Base-by-base conservation (phyloP, 2,113 vertebrate genomes). In the Petromus typicus region DNA sequence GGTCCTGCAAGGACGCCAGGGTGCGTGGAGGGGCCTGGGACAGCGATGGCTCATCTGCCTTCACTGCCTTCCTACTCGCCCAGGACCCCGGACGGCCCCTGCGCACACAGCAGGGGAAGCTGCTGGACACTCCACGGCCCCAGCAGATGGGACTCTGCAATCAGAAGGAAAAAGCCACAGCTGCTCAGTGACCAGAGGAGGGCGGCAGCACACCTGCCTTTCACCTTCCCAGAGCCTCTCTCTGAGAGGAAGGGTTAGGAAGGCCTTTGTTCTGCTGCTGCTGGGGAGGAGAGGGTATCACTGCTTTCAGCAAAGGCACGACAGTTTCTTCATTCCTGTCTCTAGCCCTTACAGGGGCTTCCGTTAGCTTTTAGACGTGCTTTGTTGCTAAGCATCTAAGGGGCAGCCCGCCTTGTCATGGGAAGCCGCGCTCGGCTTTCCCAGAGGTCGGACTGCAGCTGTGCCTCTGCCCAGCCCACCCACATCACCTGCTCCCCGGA, bases 151-250 rank as follows among this genome's bases (percentile, higher is more conserved):
- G 11, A 5, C 9, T 43, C 4, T 0, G n/a, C 4, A 0, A 34
- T 18, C 40, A 34, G 89, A 81, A 40, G 57, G 76, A 84, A 75
- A 9, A 57, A 78, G 75, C 7, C 34, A 40, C 30, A 87, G 73
- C 63, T n/a, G 27, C 86, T 69, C 51, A 2, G 37, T 84, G 86
- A 64, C 94, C 97, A 95, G 93, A 59, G 7, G 97, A 91, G 97
- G 97, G 97, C 91, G 57, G 82, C 95, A 96, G n/a, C 25, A 3
- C 34, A 45, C 86, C 73, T 10, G 56, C 23, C 25, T 92, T 64
- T 71, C 37, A 7, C 71, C 66, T n/a, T 25, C 45, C 23, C 27
- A 14, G 59, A 59, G 45, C 22, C 20, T 45, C 76, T 90, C 40
- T 2, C 59, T 18, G 23, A 9, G 7, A 40, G 45, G 45, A 43